Percentiles rank a stretch among this genome's conserved stretches.
Evolutionary conservation across 2,797 vertebrate genomes (phyloP).

Genomic region (Thunnus albacares): DNA sequence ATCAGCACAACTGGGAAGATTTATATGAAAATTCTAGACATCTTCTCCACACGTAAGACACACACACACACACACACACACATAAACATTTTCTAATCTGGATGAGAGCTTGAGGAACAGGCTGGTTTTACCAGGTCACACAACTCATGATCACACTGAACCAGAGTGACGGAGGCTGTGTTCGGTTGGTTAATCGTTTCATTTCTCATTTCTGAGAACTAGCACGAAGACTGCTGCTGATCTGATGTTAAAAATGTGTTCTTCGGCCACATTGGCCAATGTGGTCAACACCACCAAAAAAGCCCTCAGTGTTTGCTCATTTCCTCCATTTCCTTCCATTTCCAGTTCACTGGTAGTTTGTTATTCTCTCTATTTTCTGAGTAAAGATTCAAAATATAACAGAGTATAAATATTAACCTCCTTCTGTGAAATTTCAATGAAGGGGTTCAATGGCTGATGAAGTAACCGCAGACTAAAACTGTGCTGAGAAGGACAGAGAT

Average conservation of each 20-base stretch:
- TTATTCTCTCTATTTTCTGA: too few relatives aligned
- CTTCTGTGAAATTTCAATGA: not conserved
- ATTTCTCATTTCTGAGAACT: constrained; percentile 55
- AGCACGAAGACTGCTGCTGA: not conserved
- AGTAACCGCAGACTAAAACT: not conserved
- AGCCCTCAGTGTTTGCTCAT: not conserved
- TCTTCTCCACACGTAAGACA: not conserved
- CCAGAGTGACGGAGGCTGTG: not conserved
- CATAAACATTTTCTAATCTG: not conserved
- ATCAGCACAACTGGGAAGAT: too few relatives aligned
- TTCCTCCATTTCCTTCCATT: constrained; percentile 33
- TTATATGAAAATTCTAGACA: not conserved
- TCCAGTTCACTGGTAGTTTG: not conserved
- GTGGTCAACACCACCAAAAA: constrained; percentile 14
- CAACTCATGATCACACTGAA: constrained; percentile 27
- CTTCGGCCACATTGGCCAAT: constrained; percentile 2
- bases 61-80: not conserved
- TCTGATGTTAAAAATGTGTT: not conserved
- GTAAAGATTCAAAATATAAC: too few relatives aligned
- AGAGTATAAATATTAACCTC: too few relatives aligned
- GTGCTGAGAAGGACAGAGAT: not conserved
- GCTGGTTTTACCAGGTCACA: constrained; percentile 12
- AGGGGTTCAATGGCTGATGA: not conserved
- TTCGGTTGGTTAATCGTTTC: constrained; percentile 37
- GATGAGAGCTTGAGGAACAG: constrained; percentile 14